Evolutionary conservation across 2,797 vertebrate species (phyloP).

Genomic region (Hephaestus fuliginosus): DNA sequence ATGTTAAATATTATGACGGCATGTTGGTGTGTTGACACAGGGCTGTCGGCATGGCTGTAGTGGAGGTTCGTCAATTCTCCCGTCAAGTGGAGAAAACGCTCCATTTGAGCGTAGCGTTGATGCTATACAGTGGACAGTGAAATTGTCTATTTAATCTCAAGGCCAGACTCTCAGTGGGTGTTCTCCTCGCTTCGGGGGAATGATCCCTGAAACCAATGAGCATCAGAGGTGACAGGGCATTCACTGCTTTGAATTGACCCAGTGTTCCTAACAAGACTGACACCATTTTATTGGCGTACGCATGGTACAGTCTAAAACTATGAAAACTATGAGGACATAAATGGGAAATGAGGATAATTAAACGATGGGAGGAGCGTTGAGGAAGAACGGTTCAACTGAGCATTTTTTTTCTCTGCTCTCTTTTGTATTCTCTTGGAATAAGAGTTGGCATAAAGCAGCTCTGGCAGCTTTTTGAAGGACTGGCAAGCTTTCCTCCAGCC

Average conservation of each 20-base stretch:
- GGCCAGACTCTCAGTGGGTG: conserved; percentile 32
- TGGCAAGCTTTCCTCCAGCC: conserved; percentile 82
- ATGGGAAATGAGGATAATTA: conserved; percentile 70
- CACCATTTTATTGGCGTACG: conserved; percentile 50
- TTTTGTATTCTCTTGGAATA: conserved; percentile 80
- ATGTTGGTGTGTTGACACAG: background rate
- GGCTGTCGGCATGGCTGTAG: background rate
- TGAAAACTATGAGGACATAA: conserved; percentile 60
- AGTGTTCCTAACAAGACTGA: conserved; percentile 63
- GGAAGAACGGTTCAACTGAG: conserved; percentile 55
- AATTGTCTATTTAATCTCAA: conserved; percentile 37
- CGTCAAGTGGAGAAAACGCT: background rate
- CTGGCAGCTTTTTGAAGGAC: conserved; percentile 85
- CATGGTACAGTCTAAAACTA: conserved; percentile 50
- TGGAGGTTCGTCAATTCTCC: background rate
- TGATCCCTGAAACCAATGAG: conserved; percentile 51
- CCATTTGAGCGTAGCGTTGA: background rate
- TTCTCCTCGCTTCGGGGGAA: conserved; percentile 49
- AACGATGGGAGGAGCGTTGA: conserved; percentile 61
- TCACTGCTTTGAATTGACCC: conserved; percentile 57
- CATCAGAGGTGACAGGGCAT: conserved; percentile 58
- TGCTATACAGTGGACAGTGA: conserved; percentile 18
- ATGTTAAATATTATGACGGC: background rate
- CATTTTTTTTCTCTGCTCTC: conserved; percentile 65
- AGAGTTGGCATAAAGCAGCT: conserved; percentile 82